Evolutionary conservation across 2,888 invertebrate genomes (phyloP), one percentile per base, ranked within the genome.

Genomic region (Archaeoteleia sp.): DNA sequence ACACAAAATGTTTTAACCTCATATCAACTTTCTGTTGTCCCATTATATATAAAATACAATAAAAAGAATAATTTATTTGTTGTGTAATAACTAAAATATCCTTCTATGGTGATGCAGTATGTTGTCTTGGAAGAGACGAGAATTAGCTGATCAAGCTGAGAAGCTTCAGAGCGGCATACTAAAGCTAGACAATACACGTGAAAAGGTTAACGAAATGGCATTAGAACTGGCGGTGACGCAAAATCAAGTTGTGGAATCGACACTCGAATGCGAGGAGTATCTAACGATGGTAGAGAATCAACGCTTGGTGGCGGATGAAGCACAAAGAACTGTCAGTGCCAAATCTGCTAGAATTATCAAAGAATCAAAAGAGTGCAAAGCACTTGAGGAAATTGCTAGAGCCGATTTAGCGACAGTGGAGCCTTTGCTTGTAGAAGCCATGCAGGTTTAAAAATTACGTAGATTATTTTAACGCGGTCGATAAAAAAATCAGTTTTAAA

Each of bases 181-280:
- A 39, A 96, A 96, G 86, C 94, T 96, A 54, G 93, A 95, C 74
- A 95, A 96, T 78, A 95, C 96, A 0, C 90, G 92, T 23, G 89
- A 87, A 70, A 93, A 92, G 83, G 96, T 96, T 0, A 91, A 92
- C 48, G 89, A 90, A 61, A 95, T 96, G 95, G 93, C 94, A 0
- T 89, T 91, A 8, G 95, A 96, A 79, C 85, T 96, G 57, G 94
- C 91, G 71, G 87, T 90, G 2, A 94, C 95, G 1, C 91, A 93
- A 84, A 87, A 87, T 9, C 91, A 92, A 87, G 93, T 93, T 3
- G 88, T 89, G 6, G 90, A 91, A 71, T 93, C 93, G 82, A 94
- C 95, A 73, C 89, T 90, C 68, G 92, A 95, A 80, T 96, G 96
- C 81, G 93, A 96, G 73, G 92, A 94, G 76, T 95, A 93, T 85